Evolutionary conservation across 2,797 vertebrate species (phyloP).

Genomic region (Apogon hyalosoma): DNA sequence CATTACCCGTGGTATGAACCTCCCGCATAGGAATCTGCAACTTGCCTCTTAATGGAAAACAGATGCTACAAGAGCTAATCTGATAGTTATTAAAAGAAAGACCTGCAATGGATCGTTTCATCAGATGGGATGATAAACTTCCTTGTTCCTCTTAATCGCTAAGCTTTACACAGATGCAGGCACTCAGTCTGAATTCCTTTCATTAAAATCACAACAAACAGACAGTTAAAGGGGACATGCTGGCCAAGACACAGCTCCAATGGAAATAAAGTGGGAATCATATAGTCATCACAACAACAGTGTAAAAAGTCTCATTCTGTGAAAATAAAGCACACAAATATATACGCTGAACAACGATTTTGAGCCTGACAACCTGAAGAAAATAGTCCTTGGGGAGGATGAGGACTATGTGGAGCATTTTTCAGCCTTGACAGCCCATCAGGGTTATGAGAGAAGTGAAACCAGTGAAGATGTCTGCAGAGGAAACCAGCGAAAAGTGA

Average conservation of each 20-base stretch:
- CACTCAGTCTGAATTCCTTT: conserved; percentile 46
- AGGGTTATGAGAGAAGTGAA: conserved; percentile 62
- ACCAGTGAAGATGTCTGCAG: conserved; percentile 51
- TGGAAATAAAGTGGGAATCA: conserved; percentile 45
- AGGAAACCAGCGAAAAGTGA: conserved; percentile 51
- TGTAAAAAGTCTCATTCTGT: conserved; percentile 35
- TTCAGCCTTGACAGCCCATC: conserved; percentile 32
- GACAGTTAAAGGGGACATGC: conserved; percentile 41
- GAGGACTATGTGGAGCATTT: conserved; percentile 37
- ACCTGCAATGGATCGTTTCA: conserved; percentile 64
- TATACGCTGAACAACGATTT: conserved; percentile 30
- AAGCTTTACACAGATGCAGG: conserved; percentile 50
- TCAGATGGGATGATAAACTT: conserved; percentile 66
- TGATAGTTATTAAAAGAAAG: conserved; percentile 68
- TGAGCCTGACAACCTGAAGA: conserved; percentile 9
- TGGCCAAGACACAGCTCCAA: conserved; percentile 26
- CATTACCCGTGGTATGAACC: conserved; percentile 78
- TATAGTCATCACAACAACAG: conserved; percentile 28
- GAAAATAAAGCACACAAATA: conserved; percentile 25
- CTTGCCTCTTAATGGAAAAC: conserved; percentile 76
- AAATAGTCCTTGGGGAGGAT: conserved; percentile 20
- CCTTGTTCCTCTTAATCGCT: conserved; percentile 62
- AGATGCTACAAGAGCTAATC: conserved; percentile 73
- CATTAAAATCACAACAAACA: conserved; percentile 64
- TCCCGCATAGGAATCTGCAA: conserved; percentile 69